These are phyloP conservation scores for Listronotus oregonensis DNA, from an alignment of 1,140 invertebrate species.

Conservation along the genomic window DNA sequence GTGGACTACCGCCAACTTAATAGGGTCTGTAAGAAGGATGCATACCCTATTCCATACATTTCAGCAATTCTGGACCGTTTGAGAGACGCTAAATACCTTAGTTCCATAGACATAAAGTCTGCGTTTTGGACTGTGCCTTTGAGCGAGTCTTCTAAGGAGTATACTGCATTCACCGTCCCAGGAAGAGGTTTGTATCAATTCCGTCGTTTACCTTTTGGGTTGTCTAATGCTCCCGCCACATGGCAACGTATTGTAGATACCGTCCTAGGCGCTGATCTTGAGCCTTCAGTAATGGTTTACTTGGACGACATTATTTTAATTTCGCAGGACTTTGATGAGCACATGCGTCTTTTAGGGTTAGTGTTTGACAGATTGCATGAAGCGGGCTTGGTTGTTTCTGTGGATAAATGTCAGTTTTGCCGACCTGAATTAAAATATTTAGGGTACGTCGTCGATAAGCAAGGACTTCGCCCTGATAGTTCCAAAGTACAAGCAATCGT, in stretches of 20 bases:
- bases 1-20: conserved; percentile 48
- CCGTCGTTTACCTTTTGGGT: conserved; percentile 46
- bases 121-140: conserved; percentile 56
- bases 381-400: conserved; percentile 16
- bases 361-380: conserved; percentile 20
- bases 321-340: conserved; percentile 6
- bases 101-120: conserved; percentile 45
- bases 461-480: conserved; percentile 31
- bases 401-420: conserved; percentile 38
- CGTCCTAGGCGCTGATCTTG: conserved; percentile 33
- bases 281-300: conserved; percentile 42
- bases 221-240: conserved; percentile 51
- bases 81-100: conserved; percentile 43
- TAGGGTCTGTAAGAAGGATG: conserved; percentile 41
- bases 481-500: conserved; percentile 47
- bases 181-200: conserved; percentile 42
- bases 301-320: conserved; percentile 33
- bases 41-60: conserved; percentile 49
- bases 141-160: conserved; percentile 42
- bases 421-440: conserved; percentile 44
- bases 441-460: conserved; percentile 43
- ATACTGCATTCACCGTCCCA: conserved; percentile 56
- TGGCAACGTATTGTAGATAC: conserved; percentile 48
- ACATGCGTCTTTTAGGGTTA: conserved; percentile 3
- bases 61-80: conserved; percentile 46